Base-by-base conservation (phyloP, 2,888 invertebrate species). In the Eremobia ochroleuca region DNA sequence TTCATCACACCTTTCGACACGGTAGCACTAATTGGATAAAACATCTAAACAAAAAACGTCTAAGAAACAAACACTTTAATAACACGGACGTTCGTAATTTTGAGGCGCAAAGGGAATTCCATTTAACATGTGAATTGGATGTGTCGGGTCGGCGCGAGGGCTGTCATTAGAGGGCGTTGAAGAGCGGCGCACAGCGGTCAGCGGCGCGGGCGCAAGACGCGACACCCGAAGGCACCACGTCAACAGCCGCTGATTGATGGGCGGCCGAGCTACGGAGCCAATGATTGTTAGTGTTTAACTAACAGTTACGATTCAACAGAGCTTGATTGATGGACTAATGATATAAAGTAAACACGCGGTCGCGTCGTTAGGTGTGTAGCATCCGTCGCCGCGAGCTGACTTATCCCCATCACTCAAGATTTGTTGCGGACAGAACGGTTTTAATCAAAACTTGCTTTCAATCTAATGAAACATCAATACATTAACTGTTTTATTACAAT, bases 1-100 rank as follows among this genome's bases (percentile, higher is more conserved):
- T 95, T 94, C 94, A 95, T 95, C 94, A 93, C 93, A 93, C 96
- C 96, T 96, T 97, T 97, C 96, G 96, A 97, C 97, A 97, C 97
- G 96, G 97, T 96, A 97, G 97, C 96, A 95, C 97, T 97, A 97
- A 97, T 97, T 96, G 97, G 97, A 95, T 94, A 92, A 96, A 96
- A 95, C 92, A 90, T 94, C 92, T 94, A 93, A 92, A 95, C 92
- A 94, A 95, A 95, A 95, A 96, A 95, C 91, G 91, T 93, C 93
- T 92, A 94, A 95, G 94, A 96, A 96, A 96, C 96, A 96, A 96
- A 96, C 95, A 96, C 93, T 94, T 95, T 96, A 96, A 96, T 96
- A 95, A 95, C 91, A 92, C 93, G 93, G 93, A 93, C 93, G 93
- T 90, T 93, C 92, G 91, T 95, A 95, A 96, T 95, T 95, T 95